These are phyloP conservation scores for Tridacna crocea DNA, from an alignment of 2,888 invertebrate genomes.

Conservation along the genomic window DNA sequence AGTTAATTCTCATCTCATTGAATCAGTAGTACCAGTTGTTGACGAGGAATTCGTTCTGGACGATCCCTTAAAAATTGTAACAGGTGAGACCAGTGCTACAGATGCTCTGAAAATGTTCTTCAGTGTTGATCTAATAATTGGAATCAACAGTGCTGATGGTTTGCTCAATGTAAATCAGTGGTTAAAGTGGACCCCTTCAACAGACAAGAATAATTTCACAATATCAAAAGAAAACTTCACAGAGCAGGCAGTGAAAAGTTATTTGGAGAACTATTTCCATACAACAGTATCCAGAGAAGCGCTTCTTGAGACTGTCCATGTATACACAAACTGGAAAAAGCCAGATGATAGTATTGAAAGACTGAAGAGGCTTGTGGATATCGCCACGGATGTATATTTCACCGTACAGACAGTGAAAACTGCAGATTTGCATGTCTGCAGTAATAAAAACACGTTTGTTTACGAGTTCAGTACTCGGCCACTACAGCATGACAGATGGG, in stretches of 20 bases:
- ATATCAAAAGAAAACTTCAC: neutral
- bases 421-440: neutral
- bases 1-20: neutral
- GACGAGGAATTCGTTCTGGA: slow-evolving; percentile 17
- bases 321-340: slow-evolving; percentile 9
- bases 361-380: neutral
- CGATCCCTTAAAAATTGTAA: neutral
- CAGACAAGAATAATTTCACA: slow-evolving; percentile 1
- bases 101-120: slow-evolving; percentile 1
- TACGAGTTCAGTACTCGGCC: slow-evolving; percentile 4
- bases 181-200: neutral
- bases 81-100: neutral
- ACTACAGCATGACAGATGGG: neutral
- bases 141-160: slow-evolving; percentile 8
- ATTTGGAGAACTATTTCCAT: no score
- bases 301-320: neutral
- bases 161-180: neutral
- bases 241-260: neutral
- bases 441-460: neutral
- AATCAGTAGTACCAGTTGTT: neutral
- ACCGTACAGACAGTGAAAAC: neutral
- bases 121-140: slow-evolving; percentile 17
- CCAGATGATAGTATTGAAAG: neutral
- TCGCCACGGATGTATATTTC: neutral
- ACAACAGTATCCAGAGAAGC: neutral